These are phyloP conservation scores for Acrocyrtus sp. DNA, from an alignment of 2,888 invertebrate species.

Conservation along the genomic window DNA sequence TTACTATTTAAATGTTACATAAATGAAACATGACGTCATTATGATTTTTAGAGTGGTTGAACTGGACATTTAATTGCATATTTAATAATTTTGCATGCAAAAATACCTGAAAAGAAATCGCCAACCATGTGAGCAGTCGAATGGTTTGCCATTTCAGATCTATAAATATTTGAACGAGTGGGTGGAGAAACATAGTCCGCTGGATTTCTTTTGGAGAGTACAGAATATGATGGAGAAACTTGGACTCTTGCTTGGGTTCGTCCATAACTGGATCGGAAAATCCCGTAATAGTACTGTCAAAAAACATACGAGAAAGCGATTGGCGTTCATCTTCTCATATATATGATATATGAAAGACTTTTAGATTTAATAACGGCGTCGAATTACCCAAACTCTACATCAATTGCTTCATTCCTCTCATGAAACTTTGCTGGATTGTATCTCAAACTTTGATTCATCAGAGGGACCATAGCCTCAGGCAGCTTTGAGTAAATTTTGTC, in stretches of 20 bases:
- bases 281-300: conserved; percentile 50
- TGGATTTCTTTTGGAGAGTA: conserved; percentile 55
- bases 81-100: background rate
- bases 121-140: conserved; percentile 40
- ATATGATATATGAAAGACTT: too few species aligned
- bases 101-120: conserved; percentile 46
- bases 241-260: conserved; percentile 45
- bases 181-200: conserved; percentile 48
- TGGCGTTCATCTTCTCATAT: too few species aligned
- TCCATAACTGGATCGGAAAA: conserved; percentile 42
- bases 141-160: conserved; percentile 54
- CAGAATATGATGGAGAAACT: conserved; percentile 46
- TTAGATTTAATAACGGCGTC: too few species aligned
- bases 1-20: too few species aligned
- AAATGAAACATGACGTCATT: too few species aligned
- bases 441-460: conserved; percentile 46
- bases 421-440: conserved; percentile 55
- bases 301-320: too few species aligned
- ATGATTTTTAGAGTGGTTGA: too few species aligned
- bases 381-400: conserved; percentile 50
- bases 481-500: conserved; percentile 41
- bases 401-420: conserved; percentile 50
- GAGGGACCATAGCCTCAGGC: conserved; percentile 55
- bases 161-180: conserved; percentile 53
- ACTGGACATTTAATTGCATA: background rate